phyloP scores from a whole-genome alignment of 2,888 invertebrate species.

The Salpingus planirostris region DNA sequence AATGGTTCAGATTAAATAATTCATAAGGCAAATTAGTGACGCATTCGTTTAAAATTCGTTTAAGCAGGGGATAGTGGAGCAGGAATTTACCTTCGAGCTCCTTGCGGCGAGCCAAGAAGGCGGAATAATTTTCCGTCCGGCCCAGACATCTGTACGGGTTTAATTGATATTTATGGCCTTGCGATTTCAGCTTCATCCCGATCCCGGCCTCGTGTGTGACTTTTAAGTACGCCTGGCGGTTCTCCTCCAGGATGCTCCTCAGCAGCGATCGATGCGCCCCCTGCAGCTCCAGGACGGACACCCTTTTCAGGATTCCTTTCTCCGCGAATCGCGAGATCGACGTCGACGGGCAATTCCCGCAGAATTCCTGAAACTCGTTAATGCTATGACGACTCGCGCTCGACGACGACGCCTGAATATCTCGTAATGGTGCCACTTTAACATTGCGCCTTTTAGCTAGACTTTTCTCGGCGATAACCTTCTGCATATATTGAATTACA shows the following conservation, averaged over 20 bases:
- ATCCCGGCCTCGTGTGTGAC: conserved; percentile 53
- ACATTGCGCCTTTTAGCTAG: conserved; percentile 5
- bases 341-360: conserved; percentile 34
- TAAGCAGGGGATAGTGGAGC: conserved; percentile 53
- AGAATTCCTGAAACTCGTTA: conserved; percentile 11
- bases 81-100: conserved; percentile 49
- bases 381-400: too few species aligned
- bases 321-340: conserved; percentile 54
- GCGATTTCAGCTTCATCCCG: conserved; percentile 50
- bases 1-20: conserved; percentile 43
- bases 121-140: conserved; percentile 49
- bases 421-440: conserved; percentile 8
- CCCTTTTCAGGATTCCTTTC: conserved; percentile 49
- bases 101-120: conserved; percentile 49
- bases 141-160: conserved; percentile 52
- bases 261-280: conserved; percentile 46
- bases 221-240: conserved; percentile 48
- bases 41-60: conserved; percentile 48
- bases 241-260: conserved; percentile 44
- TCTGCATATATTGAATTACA: conserved; percentile 8
- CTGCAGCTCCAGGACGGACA: too few species aligned
- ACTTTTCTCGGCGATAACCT: conserved; percentile 6
- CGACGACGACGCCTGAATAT: background rate
- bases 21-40: conserved; percentile 44
- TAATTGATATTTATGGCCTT: conserved; percentile 44